A percentile compares a stretch with the other conserved stretches of the same genome.
These are phyloP conservation scores for Pseudomyrmex dendroicus DNA, from an alignment of 1,140 invertebrate genomes.

Conservation along the genomic window DNA sequence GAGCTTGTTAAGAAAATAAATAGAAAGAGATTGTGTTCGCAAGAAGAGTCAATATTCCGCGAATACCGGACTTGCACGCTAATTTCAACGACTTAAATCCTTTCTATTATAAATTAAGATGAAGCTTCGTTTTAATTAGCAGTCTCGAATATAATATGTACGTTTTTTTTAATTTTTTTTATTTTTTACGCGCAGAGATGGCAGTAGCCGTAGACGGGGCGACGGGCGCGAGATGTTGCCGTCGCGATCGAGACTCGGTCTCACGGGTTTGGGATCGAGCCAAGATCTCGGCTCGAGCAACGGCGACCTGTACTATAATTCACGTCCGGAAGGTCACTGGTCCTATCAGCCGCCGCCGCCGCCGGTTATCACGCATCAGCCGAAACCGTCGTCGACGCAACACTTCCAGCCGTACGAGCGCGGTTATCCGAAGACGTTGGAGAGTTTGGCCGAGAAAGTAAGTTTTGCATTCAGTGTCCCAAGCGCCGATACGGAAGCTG, in stretches of 20 bases:
- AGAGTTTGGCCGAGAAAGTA: conserved; percentile 94
- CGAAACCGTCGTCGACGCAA: conserved; percentile 90
- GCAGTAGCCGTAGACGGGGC: conserved; percentile 83
- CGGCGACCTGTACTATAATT: conserved; percentile 94
- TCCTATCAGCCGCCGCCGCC: conserved; percentile 90
- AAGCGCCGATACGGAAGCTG: conserved; percentile 29
- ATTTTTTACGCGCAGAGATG: conserved; percentile 78
- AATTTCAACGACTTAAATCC: not conserved
- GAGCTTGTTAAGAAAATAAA: too few species aligned
- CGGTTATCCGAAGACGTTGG: conserved; percentile 95
- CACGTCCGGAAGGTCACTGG: conserved; percentile 86
- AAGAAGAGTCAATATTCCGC: too few species aligned
- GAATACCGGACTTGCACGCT: too few species aligned
- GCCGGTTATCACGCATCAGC: conserved; percentile 95
- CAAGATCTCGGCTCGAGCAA: conserved; percentile 86
- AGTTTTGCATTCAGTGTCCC: conserved; percentile 56
- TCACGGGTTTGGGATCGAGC: conserved; percentile 87
- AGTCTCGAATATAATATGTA: not conserved
- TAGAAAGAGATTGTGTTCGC: too few species aligned
- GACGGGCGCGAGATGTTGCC: conserved; percentile 91
- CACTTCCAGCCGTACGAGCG: conserved; percentile 92
- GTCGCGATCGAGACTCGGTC: conserved; percentile 90
- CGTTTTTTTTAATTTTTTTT: too few species aligned
- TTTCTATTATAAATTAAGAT: conserved; percentile 5
- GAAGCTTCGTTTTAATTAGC: not conserved